Base-by-base conservation (phyloP, 2,888 invertebrate genomes). In the Drosophila mimetica region DNA sequence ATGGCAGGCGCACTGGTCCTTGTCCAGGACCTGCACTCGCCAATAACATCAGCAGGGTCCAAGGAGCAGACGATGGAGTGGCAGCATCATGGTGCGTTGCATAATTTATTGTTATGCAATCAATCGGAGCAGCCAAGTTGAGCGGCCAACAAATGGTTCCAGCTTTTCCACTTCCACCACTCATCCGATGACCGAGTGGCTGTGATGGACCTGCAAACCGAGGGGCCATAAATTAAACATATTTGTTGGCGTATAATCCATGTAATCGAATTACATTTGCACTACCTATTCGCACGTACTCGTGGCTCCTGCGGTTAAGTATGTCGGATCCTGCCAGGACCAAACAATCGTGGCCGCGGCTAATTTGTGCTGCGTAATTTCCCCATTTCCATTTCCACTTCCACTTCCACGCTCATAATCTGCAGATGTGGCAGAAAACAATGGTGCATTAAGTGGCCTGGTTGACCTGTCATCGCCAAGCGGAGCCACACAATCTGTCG, bases 351-450 rank as follows among this genome's bases (percentile, higher is more conserved):
- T 11, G 22, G 14, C 16, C 30, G 65, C 48, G 22, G 37, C 59
- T 84, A 72, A 73, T 65, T 80, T 72, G 44, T 69, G 71, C 86
- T 77, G 75, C 75, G 74, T 77, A 80, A 86, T 81, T 79, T 61
- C 39, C 37, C 7, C 4, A 16, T 37, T 37, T 9, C 16, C 37
- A 37, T 37, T 16, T 37, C 8, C 37, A 36, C 2, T 36, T n/a
- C 7, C n/a, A n/a, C n/a, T n/a, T n/a, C n/a, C n/a, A n/a, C n/a
- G 51, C 51, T 25, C 34, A 52, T 55, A 53, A 37, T 37, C 36
- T 52, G 55, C 55, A 53, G 55, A 37, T 28, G 18, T 16, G 36
- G n/a, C 7, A 14, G 18, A 18, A 9, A 42, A 70, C 69, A 70
- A 70, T 52, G 75, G 64, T 71, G 54, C 59, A 80, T 73, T 71